Conservation (phyloP, 2,113 vertebrate species). For the Phoxinus phoxinus region DNA sequence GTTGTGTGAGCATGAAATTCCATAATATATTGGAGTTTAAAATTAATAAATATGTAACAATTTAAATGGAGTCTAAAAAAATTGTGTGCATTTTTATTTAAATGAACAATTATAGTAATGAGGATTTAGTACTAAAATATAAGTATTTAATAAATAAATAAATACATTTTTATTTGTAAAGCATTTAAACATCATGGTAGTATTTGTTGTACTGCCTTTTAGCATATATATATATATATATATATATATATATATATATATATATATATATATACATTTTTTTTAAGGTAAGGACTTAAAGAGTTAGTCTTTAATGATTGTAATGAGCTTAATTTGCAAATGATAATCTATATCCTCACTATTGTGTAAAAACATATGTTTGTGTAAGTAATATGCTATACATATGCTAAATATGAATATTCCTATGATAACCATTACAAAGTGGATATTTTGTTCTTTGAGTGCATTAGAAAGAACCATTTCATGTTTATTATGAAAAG, state of each 20-base stretch:
- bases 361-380: neutral
- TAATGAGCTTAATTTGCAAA: neutral
- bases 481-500: conserved; percentile 17
- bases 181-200: neutral
- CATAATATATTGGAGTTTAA: too few species aligned
- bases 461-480: conserved; percentile 32
- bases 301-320: neutral
- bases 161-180: neutral
- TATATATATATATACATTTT: too few species aligned
- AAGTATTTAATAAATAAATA: too few species aligned
- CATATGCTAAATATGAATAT: neutral
- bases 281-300: neutral
- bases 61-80: too few species aligned
- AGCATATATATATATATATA: too few species aligned
- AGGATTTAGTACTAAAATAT: too few species aligned
- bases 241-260: too few species aligned
- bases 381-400: too few species aligned
- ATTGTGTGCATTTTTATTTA: too few species aligned
- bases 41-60: too few species aligned
- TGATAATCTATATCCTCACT: neutral
- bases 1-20: too few species aligned
- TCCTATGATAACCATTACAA: neutral
- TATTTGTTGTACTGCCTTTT: neutral
- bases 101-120: too few species aligned
- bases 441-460: neutral